Base-by-base conservation (phyloP, 2,113 vertebrate species). In the Prinia subflava region DNA sequence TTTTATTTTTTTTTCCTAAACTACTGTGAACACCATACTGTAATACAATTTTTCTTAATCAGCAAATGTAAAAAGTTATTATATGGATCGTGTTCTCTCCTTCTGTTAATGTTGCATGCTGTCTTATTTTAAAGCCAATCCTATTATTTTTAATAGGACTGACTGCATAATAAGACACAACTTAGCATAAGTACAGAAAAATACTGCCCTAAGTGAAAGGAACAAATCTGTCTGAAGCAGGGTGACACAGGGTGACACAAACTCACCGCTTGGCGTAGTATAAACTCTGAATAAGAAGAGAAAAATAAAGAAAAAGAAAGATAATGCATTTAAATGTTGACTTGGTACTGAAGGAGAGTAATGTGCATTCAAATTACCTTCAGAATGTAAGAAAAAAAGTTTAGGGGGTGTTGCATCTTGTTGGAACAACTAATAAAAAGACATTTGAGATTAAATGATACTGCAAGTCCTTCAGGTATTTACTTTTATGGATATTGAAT, bases 391-490 rank as follows among this genome's bases (percentile, higher is more conserved):
- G 13, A 35, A 55, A 53, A 55, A 23, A 64, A 41, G 24, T 50
- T n/a, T 53, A 12, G 10, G 2, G 1, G 15, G 13, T 6, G 5
- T 24, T 3, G 0, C 41, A 19, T 77, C 20, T 28, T 67, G 7
- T 28, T 76, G 35, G 30, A 91, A 69, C 11, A 83, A 19, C 15
- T 55, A 31, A 27, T 53, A 46, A 74, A 91, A 85, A 41, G 21
- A 5, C 22, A 14, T 46, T 65, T 63, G 52, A 15, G 15, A 9
- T 63, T 19, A 49, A 83, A 49, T 35, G 2, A 35, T 5, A 44
- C 30, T 2, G 2, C 2, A 15, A 53, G 12, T 80, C 42, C 35
- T 85, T 88, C 27, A 22, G 0, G 0, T 47, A 24, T 25, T 25
- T 52, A 10, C 44, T 80, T 59, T 50, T 35, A n/a, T 10, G 7